Evolutionary conservation across 2,797 vertebrate species (phyloP).

Genomic region (Lepus oiostolus): DNA sequence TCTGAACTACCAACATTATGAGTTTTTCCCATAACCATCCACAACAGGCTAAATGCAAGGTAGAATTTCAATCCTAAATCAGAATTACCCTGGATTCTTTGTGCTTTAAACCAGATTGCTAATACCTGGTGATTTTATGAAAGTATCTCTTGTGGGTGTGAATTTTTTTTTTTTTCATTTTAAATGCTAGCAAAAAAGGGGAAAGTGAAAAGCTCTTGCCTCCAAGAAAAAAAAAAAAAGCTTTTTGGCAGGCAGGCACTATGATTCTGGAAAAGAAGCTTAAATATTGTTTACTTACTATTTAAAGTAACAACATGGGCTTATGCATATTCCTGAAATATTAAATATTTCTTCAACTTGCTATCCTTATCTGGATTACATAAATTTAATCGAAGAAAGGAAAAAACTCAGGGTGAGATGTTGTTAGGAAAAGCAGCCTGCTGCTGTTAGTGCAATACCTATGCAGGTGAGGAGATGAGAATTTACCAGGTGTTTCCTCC

Average conservation of each 20-base stretch:
- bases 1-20: constrained; percentile 36
- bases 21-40: constrained; percentile 15
- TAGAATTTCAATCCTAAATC: constrained; percentile 62
- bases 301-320: constrained; percentile 84
- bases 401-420: constrained; percentile 43
- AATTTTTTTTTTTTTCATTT: constrained; percentile 79
- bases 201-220: constrained; percentile 80
- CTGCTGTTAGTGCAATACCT: neutral
- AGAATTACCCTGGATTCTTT: constrained; percentile 56
- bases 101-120: constrained; percentile 71
- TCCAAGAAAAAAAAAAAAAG: constrained; percentile 75
- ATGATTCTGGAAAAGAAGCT: constrained; percentile 83
- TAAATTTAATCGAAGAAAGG: constrained; percentile 76
- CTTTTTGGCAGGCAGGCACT: constrained; percentile 83
- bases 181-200: constrained; percentile 76
- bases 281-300: constrained; percentile 87
- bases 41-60: constrained; percentile 35
- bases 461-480: neutral
- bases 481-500: neutral
- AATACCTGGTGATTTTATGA: constrained; percentile 80
- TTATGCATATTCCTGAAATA: constrained; percentile 77
- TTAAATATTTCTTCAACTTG: constrained; percentile 77
- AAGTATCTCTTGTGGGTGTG: constrained; percentile 37
- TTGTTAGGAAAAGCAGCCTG: neutral
- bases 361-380: constrained; percentile 77